Evolutionary conservation across 2,113 vertebrate species (phyloP).

Genomic region (Salvelinus namaycush): DNA sequence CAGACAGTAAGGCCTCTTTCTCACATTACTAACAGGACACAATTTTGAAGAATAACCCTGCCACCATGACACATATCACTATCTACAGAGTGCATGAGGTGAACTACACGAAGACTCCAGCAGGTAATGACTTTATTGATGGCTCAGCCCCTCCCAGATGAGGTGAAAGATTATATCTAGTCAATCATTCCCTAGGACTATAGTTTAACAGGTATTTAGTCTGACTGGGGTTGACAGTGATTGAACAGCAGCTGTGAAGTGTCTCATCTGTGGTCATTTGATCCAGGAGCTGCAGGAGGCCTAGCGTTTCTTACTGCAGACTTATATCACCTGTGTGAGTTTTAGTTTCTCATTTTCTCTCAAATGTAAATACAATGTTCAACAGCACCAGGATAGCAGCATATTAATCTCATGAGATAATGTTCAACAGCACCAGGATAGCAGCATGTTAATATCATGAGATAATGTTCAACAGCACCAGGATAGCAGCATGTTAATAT

Average conservation of each 20-base stretch:
- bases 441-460: no score
- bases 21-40: not conserved
- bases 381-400: no score
- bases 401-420: no score
- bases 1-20: not conserved
- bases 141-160: not conserved
- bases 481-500: no score
- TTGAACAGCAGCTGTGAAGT: not conserved
- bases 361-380: no score
- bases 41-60: not conserved
- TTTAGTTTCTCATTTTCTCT: not conserved
- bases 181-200: slow-evolving; percentile 48
- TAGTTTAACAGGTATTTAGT: not conserved
- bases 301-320: not conserved
- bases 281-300: not conserved
- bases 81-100: not conserved
- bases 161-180: slow-evolving; percentile 15
- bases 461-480: no score
- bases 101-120: not conserved
- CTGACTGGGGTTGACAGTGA: not conserved
- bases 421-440: no score
- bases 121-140: slow-evolving; percentile 31
- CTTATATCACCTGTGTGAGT: not conserved
- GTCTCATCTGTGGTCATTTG: not conserved
- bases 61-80: not conserved